phyloP scores from a whole-genome alignment of 2,113 vertebrate species.

The Podarcis raffonei region DNA sequence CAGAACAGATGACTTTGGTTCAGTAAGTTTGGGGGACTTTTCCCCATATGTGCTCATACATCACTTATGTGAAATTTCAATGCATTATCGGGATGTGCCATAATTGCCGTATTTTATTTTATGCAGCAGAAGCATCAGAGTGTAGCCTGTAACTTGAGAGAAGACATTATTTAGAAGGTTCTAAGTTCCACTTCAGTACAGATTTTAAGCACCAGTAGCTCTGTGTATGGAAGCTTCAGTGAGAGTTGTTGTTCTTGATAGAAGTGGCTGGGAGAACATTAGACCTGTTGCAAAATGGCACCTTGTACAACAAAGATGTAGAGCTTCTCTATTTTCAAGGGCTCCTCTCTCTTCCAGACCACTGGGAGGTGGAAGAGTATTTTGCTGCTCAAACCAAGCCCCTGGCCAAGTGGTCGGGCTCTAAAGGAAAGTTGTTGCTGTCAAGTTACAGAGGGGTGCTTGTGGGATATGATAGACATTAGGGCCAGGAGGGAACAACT shows the following conservation, averaged over 20 bases:
- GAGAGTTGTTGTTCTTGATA: background rate
- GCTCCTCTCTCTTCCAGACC: background rate
- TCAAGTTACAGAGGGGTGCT: background rate
- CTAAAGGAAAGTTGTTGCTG: background rate
- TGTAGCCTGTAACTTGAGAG: background rate
- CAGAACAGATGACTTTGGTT: slow-evolving; percentile 2
- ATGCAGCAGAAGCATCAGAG: background rate
- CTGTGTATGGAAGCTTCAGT: background rate
- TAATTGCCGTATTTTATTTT: background rate
- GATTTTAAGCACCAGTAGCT: background rate
- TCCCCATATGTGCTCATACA: background rate
- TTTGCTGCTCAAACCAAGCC: background rate
- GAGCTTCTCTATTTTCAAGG: background rate
- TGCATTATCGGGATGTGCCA: background rate
- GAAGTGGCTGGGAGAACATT: background rate
- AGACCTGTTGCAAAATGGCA: background rate
- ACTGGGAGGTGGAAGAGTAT: background rate
- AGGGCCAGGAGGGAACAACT: too few species aligned
- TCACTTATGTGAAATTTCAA: slow-evolving; percentile 6
- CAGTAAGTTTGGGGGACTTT: background rate
- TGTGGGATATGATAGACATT: too few species aligned
- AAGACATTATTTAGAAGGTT: background rate
- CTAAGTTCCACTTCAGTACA: background rate
- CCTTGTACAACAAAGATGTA: background rate
- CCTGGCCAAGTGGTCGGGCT: background rate